These are phyloP conservation scores for Pseudorectes ferrugineus DNA, from an alignment of 2,113 vertebrate species.

Conservation along the genomic window DNA sequence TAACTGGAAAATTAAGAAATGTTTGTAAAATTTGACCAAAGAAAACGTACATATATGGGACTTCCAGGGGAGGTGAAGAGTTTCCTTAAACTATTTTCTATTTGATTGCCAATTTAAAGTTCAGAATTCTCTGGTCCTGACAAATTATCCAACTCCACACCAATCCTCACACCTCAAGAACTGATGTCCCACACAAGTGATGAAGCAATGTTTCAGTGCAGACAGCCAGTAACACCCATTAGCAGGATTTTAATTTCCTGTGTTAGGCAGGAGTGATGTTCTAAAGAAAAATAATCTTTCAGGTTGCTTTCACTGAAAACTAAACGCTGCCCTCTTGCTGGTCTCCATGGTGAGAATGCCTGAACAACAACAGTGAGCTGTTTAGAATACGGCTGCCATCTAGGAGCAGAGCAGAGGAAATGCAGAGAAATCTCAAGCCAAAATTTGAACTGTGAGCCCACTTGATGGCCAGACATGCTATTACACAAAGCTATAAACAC, in stretches of 20 bases:
- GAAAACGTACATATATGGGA: not conserved
- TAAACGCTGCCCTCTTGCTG: not conserved
- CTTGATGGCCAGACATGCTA: not conserved
- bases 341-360: not conserved
- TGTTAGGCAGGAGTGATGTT: not conserved
- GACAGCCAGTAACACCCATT: not conserved
- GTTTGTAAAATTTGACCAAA: not conserved
- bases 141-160: not conserved
- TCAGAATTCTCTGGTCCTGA: not conserved
- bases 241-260: not conserved
- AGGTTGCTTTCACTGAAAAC: not conserved
- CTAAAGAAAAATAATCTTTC: not conserved
- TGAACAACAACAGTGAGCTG: not conserved
- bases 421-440: not conserved
- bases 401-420: not conserved
- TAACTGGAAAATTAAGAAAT: not conserved
- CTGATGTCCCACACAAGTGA: not conserved
- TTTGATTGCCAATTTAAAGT: not conserved
- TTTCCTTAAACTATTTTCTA: not conserved
- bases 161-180: not conserved
- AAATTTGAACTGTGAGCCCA: not conserved
- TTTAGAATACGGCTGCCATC: slow-evolving; percentile 18
- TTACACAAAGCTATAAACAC: not conserved
- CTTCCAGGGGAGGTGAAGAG: not conserved
- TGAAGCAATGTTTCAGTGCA: not conserved